A percentile compares a stretch with the other conserved stretches of the same genome.
Evolutionary conservation across 1,140 invertebrate genomes (phyloP).

Genomic region (Drosophila funebris): DNA sequence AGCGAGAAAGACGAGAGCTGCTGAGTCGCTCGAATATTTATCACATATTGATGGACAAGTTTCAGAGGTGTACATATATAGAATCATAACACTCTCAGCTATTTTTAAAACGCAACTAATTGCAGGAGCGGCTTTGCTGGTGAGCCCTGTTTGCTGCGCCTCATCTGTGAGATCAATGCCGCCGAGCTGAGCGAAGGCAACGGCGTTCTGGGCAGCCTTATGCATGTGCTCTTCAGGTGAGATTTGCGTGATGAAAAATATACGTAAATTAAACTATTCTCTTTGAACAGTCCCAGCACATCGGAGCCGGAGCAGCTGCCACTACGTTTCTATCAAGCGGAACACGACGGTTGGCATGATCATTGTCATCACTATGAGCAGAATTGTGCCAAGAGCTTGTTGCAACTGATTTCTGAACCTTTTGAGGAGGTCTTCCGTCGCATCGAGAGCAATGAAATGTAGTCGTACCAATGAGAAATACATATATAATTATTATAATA

Average conservation of each 20-base stretch:
- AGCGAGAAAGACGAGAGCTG: conserved; percentile 44
- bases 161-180: conserved; percentile 72
- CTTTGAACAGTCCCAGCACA: conserved; percentile 84
- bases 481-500: no score
- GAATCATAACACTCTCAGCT: background rate
- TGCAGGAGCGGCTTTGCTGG: conserved; percentile 68
- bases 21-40: conserved; percentile 71
- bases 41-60: conserved; percentile 69
- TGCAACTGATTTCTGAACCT: conserved; percentile 70
- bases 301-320: conserved; percentile 85
- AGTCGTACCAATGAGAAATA: background rate
- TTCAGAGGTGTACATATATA: conserved; percentile 55
- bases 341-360: conserved; percentile 81
- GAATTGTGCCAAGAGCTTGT: conserved; percentile 69
- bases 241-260: background rate
- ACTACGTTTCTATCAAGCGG: conserved; percentile 85
- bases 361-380: conserved; percentile 81
- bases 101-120: background rate
- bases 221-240: conserved; percentile 74
- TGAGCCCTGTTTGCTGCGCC: conserved; percentile 67
- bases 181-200: conserved; percentile 65
- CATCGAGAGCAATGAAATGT: conserved; percentile 56
- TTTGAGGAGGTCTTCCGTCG: conserved; percentile 51
- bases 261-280: background rate
- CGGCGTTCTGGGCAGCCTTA: conserved; percentile 71